These are phyloP conservation scores for Leptopilina syphax DNA, from an alignment of 2,888 invertebrate species.

Conservation along the genomic window DNA sequence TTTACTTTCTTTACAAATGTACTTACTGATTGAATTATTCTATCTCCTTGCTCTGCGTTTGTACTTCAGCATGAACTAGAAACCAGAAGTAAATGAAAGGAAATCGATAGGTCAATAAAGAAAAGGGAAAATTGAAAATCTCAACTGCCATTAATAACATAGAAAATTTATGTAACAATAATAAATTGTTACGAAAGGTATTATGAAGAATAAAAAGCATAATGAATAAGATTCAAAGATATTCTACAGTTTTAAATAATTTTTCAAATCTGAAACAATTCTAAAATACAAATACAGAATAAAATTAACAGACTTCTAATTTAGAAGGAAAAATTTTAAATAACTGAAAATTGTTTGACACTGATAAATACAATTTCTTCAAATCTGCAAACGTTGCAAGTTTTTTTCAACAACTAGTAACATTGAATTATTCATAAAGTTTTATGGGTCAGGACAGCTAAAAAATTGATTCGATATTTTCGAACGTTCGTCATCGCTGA, in stretches of 20 bases:
- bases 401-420: background rate
- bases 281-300: no score
- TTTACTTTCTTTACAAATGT: slow-evolving; percentile 42
- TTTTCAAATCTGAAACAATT: no score
- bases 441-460: background rate
- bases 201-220: no score
- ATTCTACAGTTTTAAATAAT: no score
- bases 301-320: no score
- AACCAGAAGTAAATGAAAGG: background rate
- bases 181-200: no score
- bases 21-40: slow-evolving; percentile 39
- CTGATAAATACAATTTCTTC: slow-evolving; percentile 13
- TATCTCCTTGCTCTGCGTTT: background rate
- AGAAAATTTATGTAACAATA: no score
- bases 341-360: background rate
- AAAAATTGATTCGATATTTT: slow-evolving; percentile 25
- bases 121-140: background rate
- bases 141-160: background rate
- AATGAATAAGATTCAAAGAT: no score
- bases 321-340: no score
- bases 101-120: background rate
- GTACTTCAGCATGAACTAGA: background rate
- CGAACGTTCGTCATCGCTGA: slow-evolving; percentile 6
- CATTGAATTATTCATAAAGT: slow-evolving; percentile 20
- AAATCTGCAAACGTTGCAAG: background rate